A percentile compares a stretch with the other conserved stretches of the same genome.
Evolutionary conservation across 2,113 vertebrate genomes (phyloP).

Genomic region (Phrynosoma blainvillii): DNA sequence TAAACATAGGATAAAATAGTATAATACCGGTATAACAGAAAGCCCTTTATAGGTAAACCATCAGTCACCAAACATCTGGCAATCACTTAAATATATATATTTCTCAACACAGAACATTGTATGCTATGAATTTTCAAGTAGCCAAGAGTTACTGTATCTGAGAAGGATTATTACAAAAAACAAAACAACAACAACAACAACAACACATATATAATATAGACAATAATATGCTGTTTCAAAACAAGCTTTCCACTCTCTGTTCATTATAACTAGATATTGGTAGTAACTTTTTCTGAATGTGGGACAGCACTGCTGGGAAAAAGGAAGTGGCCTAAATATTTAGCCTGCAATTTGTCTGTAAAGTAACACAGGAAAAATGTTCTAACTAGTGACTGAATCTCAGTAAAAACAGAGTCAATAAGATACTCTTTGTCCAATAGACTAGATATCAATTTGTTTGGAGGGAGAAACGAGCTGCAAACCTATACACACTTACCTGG

Average conservation of each 20-base stretch:
- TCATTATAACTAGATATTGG: slow-evolving; percentile 52
- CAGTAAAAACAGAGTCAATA: not conserved
- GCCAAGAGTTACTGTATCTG: not conserved
- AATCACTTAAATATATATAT: not conserved
- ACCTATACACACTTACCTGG: not conserved
- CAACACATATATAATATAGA: slow-evolving; percentile 10
- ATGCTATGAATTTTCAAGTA: not conserved
- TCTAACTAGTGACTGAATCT: not conserved
- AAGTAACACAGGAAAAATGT: slow-evolving; percentile 31
- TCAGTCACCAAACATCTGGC: not conserved
- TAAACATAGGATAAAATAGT: too few species aligned
- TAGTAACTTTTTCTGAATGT: slow-evolving; percentile 69
- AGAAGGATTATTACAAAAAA: slow-evolving; percentile 8
- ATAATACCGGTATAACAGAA: too few species aligned
- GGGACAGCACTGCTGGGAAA: slow-evolving; percentile 68
- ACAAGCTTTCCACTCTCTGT: slow-evolving; percentile 23
- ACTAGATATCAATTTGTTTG: slow-evolving; percentile 26
- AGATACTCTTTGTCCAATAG: not conserved
- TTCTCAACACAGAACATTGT: not conserved
- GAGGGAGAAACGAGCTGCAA: not conserved
- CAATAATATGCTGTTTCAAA: slow-evolving; percentile 51
- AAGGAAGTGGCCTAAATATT: slow-evolving; percentile 65
- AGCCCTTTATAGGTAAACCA: too few species aligned
- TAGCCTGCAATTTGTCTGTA: slow-evolving; percentile 47
- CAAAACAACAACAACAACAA: not conserved